Conservation (phyloP, 2,113 vertebrate genomes). For the Rhinolophus ferrumequinum region DNA sequence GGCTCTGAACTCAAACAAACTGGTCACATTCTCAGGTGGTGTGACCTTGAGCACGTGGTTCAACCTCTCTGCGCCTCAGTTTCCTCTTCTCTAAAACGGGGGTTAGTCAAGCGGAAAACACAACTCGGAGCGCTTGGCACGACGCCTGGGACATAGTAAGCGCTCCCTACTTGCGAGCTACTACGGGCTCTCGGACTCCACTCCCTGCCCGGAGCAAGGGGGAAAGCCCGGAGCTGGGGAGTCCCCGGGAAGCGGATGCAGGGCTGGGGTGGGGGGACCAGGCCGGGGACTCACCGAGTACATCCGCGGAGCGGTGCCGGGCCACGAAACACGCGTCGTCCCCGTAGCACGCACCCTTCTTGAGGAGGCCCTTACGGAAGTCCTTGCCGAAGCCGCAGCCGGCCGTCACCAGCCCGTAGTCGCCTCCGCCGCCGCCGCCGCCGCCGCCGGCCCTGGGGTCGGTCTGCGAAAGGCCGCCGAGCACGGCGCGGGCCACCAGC, state of each 20-base stretch:
- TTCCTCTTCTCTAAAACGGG: slow-evolving; percentile 26
- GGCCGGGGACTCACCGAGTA: slow-evolving; percentile 91
- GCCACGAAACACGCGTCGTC: slow-evolving; percentile 99
- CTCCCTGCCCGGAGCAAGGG: background rate
- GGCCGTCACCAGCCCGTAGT: slow-evolving; percentile 96
- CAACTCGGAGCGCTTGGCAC: slow-evolving; percentile 46
- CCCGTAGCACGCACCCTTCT: slow-evolving; percentile 99
- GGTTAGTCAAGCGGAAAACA: background rate
- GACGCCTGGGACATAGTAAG: slow-evolving; percentile 50
- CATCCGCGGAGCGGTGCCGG: slow-evolving; percentile 92
- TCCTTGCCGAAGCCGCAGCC: slow-evolving; percentile 99
- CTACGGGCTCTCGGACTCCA: slow-evolving; percentile 40
- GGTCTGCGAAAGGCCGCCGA: slow-evolving; percentile 97
- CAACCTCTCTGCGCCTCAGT: slow-evolving; percentile 56
- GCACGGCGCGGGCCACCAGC: slow-evolving; percentile 97
- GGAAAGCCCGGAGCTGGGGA: slow-evolving; percentile 68
- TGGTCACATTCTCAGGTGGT: slow-evolving; percentile 28
- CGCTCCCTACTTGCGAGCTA: background rate
- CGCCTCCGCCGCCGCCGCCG: slow-evolving; percentile 89
- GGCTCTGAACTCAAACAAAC: slow-evolving; percentile 1
- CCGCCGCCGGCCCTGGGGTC: slow-evolving; percentile 93
- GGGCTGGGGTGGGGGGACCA: background rate
- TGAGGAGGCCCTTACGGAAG: slow-evolving; percentile 98
- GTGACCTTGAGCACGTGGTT: slow-evolving; percentile 74
- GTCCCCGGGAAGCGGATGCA: slow-evolving; percentile 67